Evolutionary conservation across 35 echinoderm and acorn worm species (phyloP).

Genomic region (Lytechinus pictus): DNA sequence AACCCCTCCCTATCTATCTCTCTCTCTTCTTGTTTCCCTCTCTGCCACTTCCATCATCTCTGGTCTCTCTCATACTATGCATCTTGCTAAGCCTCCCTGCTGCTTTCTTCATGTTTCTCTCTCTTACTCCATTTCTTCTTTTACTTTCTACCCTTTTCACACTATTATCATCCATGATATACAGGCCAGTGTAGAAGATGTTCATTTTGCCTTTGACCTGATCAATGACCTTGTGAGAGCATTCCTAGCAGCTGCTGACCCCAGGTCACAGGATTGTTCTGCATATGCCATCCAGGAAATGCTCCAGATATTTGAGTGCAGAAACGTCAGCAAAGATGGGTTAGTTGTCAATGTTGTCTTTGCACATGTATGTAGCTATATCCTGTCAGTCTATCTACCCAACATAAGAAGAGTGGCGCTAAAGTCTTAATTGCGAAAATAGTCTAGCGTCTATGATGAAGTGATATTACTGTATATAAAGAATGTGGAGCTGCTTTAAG

Average conservation of each 20-base stretch:
- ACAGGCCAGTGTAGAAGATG: conserved; percentile 84
- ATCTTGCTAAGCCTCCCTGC: too few relatives aligned
- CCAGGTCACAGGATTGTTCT: conserved; percentile 92
- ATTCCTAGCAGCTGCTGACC: conserved; percentile 86
- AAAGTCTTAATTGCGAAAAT: too few relatives aligned
- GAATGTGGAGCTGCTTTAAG: too few relatives aligned
- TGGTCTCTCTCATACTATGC: too few relatives aligned
- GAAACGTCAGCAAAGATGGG: conserved; percentile 47
- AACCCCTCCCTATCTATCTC: background rate
- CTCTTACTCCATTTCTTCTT: background rate
- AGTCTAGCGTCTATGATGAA: too few relatives aligned
- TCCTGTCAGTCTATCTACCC: too few relatives aligned
- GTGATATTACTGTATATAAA: too few relatives aligned
- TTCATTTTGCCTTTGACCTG: conserved; percentile 89
- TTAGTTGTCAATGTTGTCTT: background rate
- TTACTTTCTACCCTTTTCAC: background rate
- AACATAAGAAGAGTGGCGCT: too few relatives aligned
- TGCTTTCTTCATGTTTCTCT: too few relatives aligned
- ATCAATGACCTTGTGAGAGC: conserved; percentile 89
- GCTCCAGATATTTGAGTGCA: conserved; percentile 85
- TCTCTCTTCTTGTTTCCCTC: background rate
- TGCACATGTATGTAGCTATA: too few relatives aligned
- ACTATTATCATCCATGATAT: background rate
- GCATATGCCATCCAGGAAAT: conserved; percentile 97
- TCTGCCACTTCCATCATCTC: background rate